Conservation (phyloP, 2,113 vertebrate species). For the Podocnemis expansa region DNA sequence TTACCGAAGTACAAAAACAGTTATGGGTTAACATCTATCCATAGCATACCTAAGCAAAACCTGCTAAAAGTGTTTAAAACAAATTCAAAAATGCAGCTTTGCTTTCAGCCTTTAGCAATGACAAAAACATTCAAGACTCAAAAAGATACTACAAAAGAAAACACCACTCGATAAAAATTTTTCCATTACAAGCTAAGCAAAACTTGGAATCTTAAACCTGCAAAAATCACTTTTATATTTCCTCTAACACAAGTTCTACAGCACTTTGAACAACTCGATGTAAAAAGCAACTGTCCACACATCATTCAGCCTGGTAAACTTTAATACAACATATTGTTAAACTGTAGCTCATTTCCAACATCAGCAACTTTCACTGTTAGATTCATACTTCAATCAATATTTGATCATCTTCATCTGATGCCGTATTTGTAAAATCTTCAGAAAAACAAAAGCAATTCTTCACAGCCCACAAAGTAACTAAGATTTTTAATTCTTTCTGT, state of each 20-base stretch:
- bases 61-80: not conserved
- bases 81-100: not conserved
- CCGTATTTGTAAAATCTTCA: not conserved
- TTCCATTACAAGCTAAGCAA: not conserved
- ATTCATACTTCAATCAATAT: not conserved
- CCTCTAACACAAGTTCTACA: accelerated
- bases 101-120: not conserved
- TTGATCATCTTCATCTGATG: not conserved
- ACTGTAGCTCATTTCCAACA: not conserved
- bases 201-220: not conserved
- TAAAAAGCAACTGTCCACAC: not conserved
- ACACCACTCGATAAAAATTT: not conserved
- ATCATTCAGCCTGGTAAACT: not conserved
- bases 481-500: not conserved
- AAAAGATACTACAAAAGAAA: not conserved
- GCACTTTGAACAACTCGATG: not conserved
- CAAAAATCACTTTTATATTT: not conserved
- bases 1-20: not conserved
- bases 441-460: not conserved
- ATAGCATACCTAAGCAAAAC: not conserved
- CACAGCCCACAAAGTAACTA: not conserved
- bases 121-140: not conserved
- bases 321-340: accelerated
- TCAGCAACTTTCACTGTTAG: not conserved
- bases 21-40: not conserved